Base-by-base conservation (phyloP, 2,797 vertebrate species). In the Chaetophractus vellerosus region DNA sequence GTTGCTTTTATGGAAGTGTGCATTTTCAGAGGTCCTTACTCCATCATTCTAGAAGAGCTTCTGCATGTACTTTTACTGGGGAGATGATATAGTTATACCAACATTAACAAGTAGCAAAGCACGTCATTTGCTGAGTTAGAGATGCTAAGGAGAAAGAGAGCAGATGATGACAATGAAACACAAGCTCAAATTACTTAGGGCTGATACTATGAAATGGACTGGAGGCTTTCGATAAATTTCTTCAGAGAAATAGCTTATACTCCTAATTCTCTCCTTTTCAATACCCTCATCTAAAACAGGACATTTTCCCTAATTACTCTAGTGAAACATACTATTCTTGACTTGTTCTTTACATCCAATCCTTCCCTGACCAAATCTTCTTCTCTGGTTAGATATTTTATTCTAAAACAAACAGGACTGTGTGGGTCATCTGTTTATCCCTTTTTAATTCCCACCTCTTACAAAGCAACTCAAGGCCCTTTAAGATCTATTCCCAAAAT, bases 141-240 rank as follows among this genome's bases (percentile, higher is more conserved):
- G 48, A 71, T 81, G 16, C 68, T 94, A 76, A 63, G 31, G 66
- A 55, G 52, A 92, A 81, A 92, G 41, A 52, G 76, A 79, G 83
- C 26, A 69, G 75, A 85, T 87, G 48, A 26, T 82, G 45, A 86
- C 71, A 87, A 26, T 87, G 87, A 94, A 91, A 96, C 59, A 72
- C 57, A 85, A 26, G 41, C 24, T 64, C 38, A 85, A 91, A 80
- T 94, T 31, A 75, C 69, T 82, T 57, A 75, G 50, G 38, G 71
- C n/a, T 79, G 23, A 84, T 50, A 69, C 4, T 57, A 41, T 24
- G 14, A 86, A 90, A 72, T 71, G 69, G 14, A 75, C 31, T 33
- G 75, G 24, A 92, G 16, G 19, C 15, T 81, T 57, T 52, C 23
- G 68, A 75, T 15, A 48, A 36, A 61, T 81, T 75, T 85, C 72